phyloP scores from a whole-genome alignment of 2,113 vertebrate genomes.

The Ictidomys tridecemlineatus region DNA sequence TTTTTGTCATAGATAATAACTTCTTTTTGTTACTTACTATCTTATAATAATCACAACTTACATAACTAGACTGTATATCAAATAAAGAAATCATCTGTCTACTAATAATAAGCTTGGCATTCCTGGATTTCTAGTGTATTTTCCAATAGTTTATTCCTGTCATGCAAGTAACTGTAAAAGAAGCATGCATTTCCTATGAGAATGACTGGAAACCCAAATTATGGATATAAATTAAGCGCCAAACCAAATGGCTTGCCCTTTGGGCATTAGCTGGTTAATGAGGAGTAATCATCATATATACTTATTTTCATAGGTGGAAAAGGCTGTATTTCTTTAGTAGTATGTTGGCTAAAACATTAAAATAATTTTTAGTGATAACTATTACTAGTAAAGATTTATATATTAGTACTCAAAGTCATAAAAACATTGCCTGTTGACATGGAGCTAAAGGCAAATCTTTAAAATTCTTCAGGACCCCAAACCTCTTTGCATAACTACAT shows the following conservation, averaged over 20 bases:
- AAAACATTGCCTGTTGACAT: background rate
- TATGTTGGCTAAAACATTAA: conserved; percentile 3
- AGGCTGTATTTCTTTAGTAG: background rate
- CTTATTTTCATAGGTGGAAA: background rate
- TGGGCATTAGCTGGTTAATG: background rate
- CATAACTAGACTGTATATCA: background rate
- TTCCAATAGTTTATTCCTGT: background rate
- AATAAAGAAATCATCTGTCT: background rate
- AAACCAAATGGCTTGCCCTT: conserved; percentile 20
- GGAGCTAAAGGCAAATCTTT: background rate
- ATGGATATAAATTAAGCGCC: conserved; percentile 27
- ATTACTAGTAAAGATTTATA: background rate
- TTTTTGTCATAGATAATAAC: background rate
- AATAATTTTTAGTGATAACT: background rate
- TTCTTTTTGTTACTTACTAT: conserved; percentile 3
- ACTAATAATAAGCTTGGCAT: background rate
- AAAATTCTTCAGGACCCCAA: background rate
- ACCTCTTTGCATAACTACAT: background rate
- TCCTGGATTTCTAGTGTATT: background rate
- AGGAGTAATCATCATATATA: background rate
- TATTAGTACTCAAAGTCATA: background rate
- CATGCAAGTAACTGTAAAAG: background rate
- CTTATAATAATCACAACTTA: conserved; percentile 47
- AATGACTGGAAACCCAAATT: conserved; percentile 40
- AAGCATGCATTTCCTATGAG: conserved; percentile 9